phyloP scores from a whole-genome alignment of 2,797 vertebrate species.

The Hoplostethus atlanticus region DNA sequence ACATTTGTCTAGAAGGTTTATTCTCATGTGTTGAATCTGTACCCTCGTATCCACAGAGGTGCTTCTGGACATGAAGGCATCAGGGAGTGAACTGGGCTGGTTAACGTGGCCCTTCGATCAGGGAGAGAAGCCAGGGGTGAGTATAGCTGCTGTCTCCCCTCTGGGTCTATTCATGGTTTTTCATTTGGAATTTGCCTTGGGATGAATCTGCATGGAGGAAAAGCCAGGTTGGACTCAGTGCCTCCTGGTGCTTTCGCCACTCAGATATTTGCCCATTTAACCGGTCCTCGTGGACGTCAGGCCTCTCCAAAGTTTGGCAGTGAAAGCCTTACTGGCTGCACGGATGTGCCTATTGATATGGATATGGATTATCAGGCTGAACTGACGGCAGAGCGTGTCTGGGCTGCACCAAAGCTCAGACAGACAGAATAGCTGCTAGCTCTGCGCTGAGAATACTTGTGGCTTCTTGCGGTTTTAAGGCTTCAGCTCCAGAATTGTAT shows the following conservation, averaged over 20 bases:
- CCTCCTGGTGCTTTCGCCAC: conserved; percentile 22
- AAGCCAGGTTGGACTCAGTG: conserved; percentile 24
- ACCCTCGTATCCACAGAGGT: conserved; percentile 86
- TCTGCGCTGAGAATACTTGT: conserved; percentile 82
- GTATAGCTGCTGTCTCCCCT: conserved; percentile 58
- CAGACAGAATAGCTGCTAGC: conserved; percentile 74
- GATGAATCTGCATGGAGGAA: conserved; percentile 37
- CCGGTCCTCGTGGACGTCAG: conserved; percentile 26
- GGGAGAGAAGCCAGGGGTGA: conserved; percentile 90
- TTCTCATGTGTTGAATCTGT: conserved; percentile 7
- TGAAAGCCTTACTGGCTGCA: conserved; percentile 26
- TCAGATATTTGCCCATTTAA: conserved; percentile 53
- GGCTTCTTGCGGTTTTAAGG: conserved; percentile 83
- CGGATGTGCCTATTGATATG: not conserved
- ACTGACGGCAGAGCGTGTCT: conserved; percentile 68
- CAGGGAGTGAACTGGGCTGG: conserved; percentile 95
- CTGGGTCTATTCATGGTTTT: conserved; percentile 44
- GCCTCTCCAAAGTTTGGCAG: conserved; percentile 45
- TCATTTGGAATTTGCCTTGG: conserved; percentile 58
- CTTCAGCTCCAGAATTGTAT: conserved; percentile 81
- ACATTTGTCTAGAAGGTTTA: not conserved
- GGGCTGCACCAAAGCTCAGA: conserved; percentile 60
- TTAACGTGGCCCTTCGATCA: conserved; percentile 87
- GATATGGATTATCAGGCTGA: conserved; percentile 21
- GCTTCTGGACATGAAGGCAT: conserved; percentile 91